phyloP scores from a whole-genome alignment of 2,797 vertebrate species.

The Halcyon chelicuti region DNA sequence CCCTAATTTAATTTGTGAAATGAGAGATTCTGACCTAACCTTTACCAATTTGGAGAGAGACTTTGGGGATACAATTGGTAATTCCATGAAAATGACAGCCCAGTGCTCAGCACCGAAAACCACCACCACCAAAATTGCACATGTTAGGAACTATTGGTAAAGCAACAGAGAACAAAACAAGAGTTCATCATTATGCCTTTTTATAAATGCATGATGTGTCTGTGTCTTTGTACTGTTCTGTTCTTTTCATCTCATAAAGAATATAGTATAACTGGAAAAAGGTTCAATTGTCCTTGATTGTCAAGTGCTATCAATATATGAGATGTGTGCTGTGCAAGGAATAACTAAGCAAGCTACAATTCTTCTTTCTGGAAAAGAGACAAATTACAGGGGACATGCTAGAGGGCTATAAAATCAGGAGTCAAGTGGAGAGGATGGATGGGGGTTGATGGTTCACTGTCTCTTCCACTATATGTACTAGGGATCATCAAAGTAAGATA shows the following conservation, averaged over 20 bases:
- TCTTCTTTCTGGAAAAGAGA: conserved; percentile 31
- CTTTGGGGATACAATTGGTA: background rate
- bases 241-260: conserved; percentile 64
- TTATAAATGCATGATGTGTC: conserved; percentile 53
- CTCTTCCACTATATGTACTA: conserved; percentile 15
- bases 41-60: background rate
- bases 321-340: conserved; percentile 19
- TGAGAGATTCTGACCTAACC: background rate
- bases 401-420: conserved; percentile 48
- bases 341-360: conserved; percentile 50
- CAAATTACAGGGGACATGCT: conserved; percentile 13
- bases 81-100: background rate
- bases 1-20: conserved; percentile 1
- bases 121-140: background rate
- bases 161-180: conserved; percentile 21
- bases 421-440: conserved; percentile 29
- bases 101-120: background rate
- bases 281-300: conserved; percentile 70
- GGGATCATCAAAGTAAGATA: background rate
- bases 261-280: conserved; percentile 53
- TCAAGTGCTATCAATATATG: conserved; percentile 65
- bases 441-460: conserved; percentile 6
- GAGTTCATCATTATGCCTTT: conserved; percentile 34
- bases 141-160: conserved; percentile 17
- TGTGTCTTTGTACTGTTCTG: conserved; percentile 37